phyloP scores from a whole-genome alignment of 2,888 invertebrate genomes.

The Romanomermis culicivorax region DNA sequence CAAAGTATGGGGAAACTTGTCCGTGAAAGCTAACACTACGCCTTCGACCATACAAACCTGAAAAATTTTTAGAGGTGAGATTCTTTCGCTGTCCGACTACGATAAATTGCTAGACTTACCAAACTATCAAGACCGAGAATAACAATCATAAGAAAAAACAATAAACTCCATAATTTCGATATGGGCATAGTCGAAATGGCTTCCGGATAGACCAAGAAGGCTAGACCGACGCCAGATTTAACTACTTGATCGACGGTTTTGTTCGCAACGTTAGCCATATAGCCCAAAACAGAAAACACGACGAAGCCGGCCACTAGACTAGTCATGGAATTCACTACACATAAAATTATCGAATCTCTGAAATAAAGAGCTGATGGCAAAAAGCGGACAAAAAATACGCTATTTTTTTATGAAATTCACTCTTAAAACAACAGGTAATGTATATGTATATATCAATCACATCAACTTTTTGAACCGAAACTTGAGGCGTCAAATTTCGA shows the following conservation, averaged over 20 bases:
- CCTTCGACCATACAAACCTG: constrained; percentile 29
- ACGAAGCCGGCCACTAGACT: constrained; percentile 12
- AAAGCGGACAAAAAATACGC: too few relatives aligned
- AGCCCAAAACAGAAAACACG: constrained; percentile 13
- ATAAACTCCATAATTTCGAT: constrained; percentile 28
- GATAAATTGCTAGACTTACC: too few relatives aligned
- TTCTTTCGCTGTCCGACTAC: too few relatives aligned
- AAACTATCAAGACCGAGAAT: constrained; percentile 23
- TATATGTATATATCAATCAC: too few relatives aligned
- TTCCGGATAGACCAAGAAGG: constrained; percentile 31
- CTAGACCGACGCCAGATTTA: constrained; percentile 29
- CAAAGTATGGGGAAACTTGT: constrained; percentile 23
- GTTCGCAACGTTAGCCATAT: constrained; percentile 11
- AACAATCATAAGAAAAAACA: constrained; percentile 28
- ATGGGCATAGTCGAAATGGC: constrained; percentile 28
- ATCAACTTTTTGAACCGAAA: too few relatives aligned
- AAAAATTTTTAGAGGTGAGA: too few relatives aligned
- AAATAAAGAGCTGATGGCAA: too few relatives aligned
- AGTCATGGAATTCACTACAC: constrained; percentile 9
- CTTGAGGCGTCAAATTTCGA: too few relatives aligned
- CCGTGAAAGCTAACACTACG: constrained; percentile 26
- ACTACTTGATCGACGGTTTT: constrained; percentile 20
- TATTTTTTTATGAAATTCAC: too few relatives aligned
- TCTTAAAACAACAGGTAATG: too few relatives aligned
- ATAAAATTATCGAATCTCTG: constrained; percentile 10